Conservation (phyloP, 2,797 vertebrate species). For the Loriculus beryllinus region DNA sequence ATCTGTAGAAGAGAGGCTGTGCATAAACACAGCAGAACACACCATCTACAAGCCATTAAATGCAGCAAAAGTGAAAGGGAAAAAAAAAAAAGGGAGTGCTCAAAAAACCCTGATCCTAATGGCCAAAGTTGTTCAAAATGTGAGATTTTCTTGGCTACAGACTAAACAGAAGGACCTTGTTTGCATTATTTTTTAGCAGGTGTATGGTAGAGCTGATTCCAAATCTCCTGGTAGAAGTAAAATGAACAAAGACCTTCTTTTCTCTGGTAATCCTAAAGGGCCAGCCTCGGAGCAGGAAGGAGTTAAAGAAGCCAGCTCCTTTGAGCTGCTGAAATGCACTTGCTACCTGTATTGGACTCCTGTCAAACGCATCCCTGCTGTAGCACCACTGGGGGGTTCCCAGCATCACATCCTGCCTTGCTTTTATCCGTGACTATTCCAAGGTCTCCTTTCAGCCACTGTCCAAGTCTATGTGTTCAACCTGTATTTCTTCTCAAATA, state of each 20-base stretch:
- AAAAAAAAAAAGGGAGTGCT: neutral
- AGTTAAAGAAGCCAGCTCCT: neutral
- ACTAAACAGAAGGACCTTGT: constrained; percentile 4
- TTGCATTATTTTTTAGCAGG: constrained; percentile 30
- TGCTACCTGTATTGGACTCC: neutral
- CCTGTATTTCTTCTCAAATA: neutral
- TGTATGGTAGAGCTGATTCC: neutral
- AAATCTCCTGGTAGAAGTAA: neutral
- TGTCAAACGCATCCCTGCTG: fast-evolving
- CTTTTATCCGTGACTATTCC: neutral
- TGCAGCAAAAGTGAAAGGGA: neutral
- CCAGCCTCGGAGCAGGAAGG: neutral
- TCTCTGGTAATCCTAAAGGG: neutral
- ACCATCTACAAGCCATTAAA: neutral
- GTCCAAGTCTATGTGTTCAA: neutral
- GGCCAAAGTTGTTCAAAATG: neutral
- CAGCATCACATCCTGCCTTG: neutral
- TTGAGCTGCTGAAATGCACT: neutral
- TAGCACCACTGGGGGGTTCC: neutral
- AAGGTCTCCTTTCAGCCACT: neutral
- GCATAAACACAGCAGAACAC: neutral
- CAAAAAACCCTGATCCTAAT: neutral
- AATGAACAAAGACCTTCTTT: neutral
- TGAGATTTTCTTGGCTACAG: constrained; percentile 4
- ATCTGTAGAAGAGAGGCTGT: neutral